Conservation (phyloP, 2,797 vertebrate species). For the Manis javanica region DNA sequence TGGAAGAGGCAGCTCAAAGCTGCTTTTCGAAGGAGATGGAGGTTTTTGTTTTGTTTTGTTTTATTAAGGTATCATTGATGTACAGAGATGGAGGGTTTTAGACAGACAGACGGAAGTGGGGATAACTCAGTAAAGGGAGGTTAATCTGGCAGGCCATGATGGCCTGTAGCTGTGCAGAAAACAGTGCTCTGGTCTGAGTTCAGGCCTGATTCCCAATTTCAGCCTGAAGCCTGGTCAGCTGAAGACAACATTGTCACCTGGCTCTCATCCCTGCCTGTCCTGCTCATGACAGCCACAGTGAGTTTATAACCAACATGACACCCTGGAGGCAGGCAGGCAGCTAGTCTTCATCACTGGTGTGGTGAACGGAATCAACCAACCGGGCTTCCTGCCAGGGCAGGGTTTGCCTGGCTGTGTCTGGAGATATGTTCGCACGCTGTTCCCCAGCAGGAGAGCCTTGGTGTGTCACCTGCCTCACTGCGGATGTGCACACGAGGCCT, state of each 20-base stretch:
- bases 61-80: no score
- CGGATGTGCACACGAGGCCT: background rate
- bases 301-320: background rate
- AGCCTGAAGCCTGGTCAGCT: background rate
- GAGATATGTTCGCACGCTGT: background rate
- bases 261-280: background rate
- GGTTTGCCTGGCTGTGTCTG: background rate
- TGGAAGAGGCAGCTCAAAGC: background rate
- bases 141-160: no score
- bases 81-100: background rate
- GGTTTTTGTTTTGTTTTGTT: no score
- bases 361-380: background rate
- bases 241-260: background rate
- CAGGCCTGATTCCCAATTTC: background rate
- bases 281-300: background rate
- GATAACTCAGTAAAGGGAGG: background rate
- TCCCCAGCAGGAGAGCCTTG: background rate
- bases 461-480: background rate
- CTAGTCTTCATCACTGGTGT: background rate
- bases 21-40: slow-evolving; percentile 3
- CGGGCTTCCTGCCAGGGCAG: background rate
- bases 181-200: background rate
- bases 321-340: background rate
- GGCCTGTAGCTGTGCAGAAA: background rate
- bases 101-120: background rate